Evolutionary conservation across 2,113 vertebrate genomes (phyloP).

Genomic region (Corythornis madagascariensis): DNA sequence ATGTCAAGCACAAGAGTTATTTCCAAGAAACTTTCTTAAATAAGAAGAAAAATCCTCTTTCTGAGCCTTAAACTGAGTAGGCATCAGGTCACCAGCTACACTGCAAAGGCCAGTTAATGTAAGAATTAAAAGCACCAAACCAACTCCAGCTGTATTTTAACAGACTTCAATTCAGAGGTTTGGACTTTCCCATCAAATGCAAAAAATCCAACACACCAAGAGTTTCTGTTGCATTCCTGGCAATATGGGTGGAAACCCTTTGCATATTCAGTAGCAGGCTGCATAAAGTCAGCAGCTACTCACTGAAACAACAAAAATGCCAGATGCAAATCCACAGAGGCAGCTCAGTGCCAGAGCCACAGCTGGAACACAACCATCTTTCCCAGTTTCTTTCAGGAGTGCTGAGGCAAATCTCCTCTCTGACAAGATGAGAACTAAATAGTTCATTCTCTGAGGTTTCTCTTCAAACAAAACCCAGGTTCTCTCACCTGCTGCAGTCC

Average conservation of each 20-base stretch:
- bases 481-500: conserved; percentile 92
- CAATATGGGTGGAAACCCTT: not conserved
- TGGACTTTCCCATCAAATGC: not conserved
- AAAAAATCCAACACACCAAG: not conserved
- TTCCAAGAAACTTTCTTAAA: not conserved
- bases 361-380: not conserved
- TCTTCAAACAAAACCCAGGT: not conserved
- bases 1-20: not conserved
- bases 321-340: conserved; percentile 23
- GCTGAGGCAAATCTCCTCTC: not conserved
- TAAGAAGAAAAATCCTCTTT: not conserved
- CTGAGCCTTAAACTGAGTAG: not conserved
- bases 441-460: not conserved
- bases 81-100: not conserved
- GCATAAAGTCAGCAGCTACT: conserved; percentile 20
- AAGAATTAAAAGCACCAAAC: not conserved
- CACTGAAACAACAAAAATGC: conserved; percentile 6
- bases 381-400: not conserved
- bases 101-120: not conserved
- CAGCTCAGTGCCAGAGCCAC: not conserved
- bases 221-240: not conserved
- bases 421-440: not conserved
- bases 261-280: not conserved
- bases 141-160: not conserved
- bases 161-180: not conserved